These are phyloP conservation scores for Conus betulinus DNA, from an alignment of 1,140 invertebrate genomes.

Conservation along the genomic window DNA sequence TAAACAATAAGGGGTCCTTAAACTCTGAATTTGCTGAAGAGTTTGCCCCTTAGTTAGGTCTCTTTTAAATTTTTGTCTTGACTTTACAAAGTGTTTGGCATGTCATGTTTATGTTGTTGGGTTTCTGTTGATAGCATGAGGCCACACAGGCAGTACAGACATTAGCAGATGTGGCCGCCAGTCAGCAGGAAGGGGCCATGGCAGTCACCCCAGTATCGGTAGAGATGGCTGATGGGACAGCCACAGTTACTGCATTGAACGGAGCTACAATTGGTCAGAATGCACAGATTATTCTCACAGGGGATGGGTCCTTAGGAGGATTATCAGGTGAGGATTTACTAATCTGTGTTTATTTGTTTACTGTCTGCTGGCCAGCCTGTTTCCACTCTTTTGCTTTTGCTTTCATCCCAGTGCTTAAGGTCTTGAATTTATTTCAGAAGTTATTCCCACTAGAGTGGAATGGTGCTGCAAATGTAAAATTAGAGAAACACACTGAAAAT, in stretches of 20 bases:
- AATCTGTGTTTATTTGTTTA: background rate
- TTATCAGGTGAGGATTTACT: constrained; percentile 79
- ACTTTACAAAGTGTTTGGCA: no score
- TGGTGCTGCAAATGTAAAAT: no score
- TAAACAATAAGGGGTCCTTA: no score
- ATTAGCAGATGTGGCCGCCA: constrained; percentile 82
- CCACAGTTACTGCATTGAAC: constrained; percentile 78
- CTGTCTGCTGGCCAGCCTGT: no score
- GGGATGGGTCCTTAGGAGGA: constrained; percentile 86
- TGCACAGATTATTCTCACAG: constrained; percentile 95
- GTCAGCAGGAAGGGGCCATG: constrained; percentile 78
- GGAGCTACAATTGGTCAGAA: constrained; percentile 92
- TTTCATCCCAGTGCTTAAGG: no score
- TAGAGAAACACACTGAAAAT: no score
- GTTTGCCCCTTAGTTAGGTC: no score
- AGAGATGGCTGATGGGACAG: constrained; percentile 80
- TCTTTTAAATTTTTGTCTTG: no score
- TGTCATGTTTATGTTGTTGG: background rate
- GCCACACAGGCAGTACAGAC: constrained; percentile 84
- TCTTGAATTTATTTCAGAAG: no score
- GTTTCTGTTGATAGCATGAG: constrained; percentile 67
- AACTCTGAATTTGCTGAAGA: no score
- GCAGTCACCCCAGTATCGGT: constrained; percentile 77
- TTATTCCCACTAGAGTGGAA: no score
- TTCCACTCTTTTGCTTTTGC: no score